phyloP scores from a whole-genome alignment of 2,888 invertebrate species.

The Caenorhabditis doughertyi region DNA sequence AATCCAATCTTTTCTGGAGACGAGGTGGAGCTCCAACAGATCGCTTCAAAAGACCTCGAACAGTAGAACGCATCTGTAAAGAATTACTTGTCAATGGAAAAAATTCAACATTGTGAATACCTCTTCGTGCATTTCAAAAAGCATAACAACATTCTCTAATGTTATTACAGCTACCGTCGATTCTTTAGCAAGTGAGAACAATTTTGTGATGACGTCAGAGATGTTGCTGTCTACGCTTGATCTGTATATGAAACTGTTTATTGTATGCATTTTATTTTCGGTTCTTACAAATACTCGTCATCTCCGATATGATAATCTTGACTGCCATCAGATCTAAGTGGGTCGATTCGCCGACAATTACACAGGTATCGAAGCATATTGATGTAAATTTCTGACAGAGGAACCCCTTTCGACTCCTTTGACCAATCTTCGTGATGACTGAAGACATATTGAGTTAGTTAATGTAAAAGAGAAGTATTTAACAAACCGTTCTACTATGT shows the following conservation, averaged over 20 bases:
- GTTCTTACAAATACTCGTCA: conserved; percentile 34
- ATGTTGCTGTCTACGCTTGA: conserved; percentile 34
- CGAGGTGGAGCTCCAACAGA: conserved; percentile 35
- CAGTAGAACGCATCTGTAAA: conserved; percentile 58
- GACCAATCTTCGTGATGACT: conserved; percentile 48
- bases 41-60: conserved; percentile 60
- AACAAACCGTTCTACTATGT: conserved; percentile 22
- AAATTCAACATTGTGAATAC: conserved; percentile 1
- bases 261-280: neutral
- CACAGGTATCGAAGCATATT: conserved; percentile 55
- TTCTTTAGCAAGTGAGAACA: conserved; percentile 52
- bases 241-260: conserved; percentile 2
- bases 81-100: neutral
- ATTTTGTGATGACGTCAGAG: conserved; percentile 47
- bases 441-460: neutral
- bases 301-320: conserved; percentile 46
- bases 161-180: conserved; percentile 46
- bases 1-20: conserved; percentile 27
- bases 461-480: neutral
- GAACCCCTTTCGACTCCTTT: conserved; percentile 41
- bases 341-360: conserved; percentile 19
- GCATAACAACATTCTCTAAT: conserved; percentile 48
- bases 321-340: neutral
- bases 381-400: conserved; percentile 51
- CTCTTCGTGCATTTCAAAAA: conserved; percentile 60